phyloP scores from a whole-genome alignment of 2,888 invertebrate genomes.

The Pheosia tremula region DNA sequence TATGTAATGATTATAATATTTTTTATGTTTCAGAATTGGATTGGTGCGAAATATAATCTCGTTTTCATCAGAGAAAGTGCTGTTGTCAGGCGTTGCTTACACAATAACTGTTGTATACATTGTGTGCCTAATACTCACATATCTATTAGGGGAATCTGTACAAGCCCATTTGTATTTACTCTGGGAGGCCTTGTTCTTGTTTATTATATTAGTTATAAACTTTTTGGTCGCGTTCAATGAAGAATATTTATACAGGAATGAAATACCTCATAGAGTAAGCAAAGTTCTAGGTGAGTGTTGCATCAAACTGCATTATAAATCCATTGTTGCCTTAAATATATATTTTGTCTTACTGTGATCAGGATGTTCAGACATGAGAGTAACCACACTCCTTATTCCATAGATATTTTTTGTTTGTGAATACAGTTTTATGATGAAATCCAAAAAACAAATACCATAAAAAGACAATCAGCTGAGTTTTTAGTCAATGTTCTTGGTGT shows the following conservation, averaged over 20 bases:
- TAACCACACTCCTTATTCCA: too few species aligned
- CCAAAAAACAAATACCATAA: too few species aligned
- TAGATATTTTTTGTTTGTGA: too few species aligned
- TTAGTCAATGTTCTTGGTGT: too few species aligned
- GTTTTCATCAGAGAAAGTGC: constrained; percentile 76
- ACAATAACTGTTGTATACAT: constrained; percentile 72
- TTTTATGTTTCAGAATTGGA: constrained; percentile 60
- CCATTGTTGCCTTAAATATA: neutral
- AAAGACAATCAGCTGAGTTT: too few species aligned
- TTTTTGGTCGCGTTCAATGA: constrained; percentile 77
- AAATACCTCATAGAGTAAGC: constrained; percentile 81
- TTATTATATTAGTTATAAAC: constrained; percentile 71
- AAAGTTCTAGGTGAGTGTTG: constrained; percentile 73
- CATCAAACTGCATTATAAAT: neutral
- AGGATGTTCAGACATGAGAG: too few species aligned
- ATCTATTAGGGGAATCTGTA: constrained; percentile 68
- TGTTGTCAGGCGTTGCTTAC: constrained; percentile 75
- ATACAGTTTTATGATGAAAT: too few species aligned
- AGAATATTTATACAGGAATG: constrained; percentile 77
- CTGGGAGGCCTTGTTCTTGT: constrained; percentile 75
- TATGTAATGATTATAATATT: constrained; percentile 6
- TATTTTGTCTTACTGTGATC: too few species aligned
- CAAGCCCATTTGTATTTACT: constrained; percentile 71
- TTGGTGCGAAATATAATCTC: constrained; percentile 71
- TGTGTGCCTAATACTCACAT: constrained; percentile 68